Evolutionary conservation across 2,113 vertebrate genomes (phyloP), one percentile per base, ranked within the genome.

Genomic region (Perca flavescens): DNA sequence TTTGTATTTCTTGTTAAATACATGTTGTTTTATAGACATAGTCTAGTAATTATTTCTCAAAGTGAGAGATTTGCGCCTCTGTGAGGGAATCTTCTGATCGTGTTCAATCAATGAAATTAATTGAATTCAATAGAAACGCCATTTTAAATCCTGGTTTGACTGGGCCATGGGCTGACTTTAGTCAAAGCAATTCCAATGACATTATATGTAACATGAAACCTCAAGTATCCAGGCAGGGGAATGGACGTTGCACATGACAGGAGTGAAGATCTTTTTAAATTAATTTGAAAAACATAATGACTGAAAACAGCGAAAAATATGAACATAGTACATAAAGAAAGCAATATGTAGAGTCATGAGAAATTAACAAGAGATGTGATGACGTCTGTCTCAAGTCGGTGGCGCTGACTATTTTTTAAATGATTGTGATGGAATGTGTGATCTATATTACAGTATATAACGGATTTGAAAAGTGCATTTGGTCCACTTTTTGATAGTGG

Each of bases 401-500:
- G 17, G 31, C 53, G n/a, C n/a, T 11, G 31, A 68, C 36, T 4
- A 19, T 58, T 80, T 43, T 69, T 62, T 2, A 43, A 75, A 61
- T 65, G 28, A 28, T 47, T 2, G 54, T 57, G 49, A 57, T 31
- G 25, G 19, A 52, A 73, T 70, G 19, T 57, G 12, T 58, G 58
- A 49, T 49, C 43, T n/a, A n/a, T 85, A 69, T 61, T 54, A 71
- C 8, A 5, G 14, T 31, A 31, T 65, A 53, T 74, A 25, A 15
- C 17, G 21, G 19, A 73, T 53, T 25, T 74, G 46, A 80, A 84
- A 79, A 74, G 40, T 76, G 63, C 16, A 86, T 86, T 87, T 80
- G 43, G 80, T 65, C 53, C 66, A 78, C 65, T 78, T 68, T n/a
- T 73, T 83, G 79, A 88, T 77, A 69, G 68, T 64, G 57, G 77